Base-by-base conservation (phyloP, 2,888 invertebrate genomes). In the Thalpophila matura region DNA sequence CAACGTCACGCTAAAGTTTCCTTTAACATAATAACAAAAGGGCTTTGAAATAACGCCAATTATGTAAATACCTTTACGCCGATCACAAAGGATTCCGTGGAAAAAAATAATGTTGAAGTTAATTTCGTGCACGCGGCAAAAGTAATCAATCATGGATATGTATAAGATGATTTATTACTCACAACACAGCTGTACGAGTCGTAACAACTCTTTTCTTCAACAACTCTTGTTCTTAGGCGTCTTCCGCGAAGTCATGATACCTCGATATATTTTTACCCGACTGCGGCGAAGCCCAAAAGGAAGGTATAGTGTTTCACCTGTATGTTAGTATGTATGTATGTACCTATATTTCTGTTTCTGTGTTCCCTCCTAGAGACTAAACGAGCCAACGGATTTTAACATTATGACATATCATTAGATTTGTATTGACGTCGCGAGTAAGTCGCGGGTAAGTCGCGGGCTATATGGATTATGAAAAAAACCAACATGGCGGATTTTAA, bases 111-210 rank as follows among this genome's bases (percentile, higher is more conserved):
- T 51, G 64, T 57, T 78, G 86, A 87, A 86, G 84, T 86, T 90
- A 88, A 90, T 88, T 89, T 86, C 79, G 67, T 62, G 63, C 79
- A 77, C 65, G 79, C 74, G 72, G 65, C 81, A 66, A 86, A 85
- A 80, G 86, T 61, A 86, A 91, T 92, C 91, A 92, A 91, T 92
- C 91, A 91, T 74, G 82, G 79, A 85, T 86, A 87, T 85, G 84
- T 87, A 87, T 85, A 84, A 85, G 81, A 87, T 91, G 91, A 92
- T 92, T 90, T 89, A 92, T 90, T 85, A 80, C 84, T 74, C 63
- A 83, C 79, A 88, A 86, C 89, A 87, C 89, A 87, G 89, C 87
- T 90, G 88, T 79, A 84, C 81, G 75, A 78, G 82, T 83, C 82
- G 80, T 83, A 82, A 86, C 83, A 89, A 89, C 89, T 87, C 89